These are phyloP conservation scores for Serranochromis macrocephalus DNA, from an alignment of 2,113 vertebrate genomes.

Conservation along the genomic window DNA sequence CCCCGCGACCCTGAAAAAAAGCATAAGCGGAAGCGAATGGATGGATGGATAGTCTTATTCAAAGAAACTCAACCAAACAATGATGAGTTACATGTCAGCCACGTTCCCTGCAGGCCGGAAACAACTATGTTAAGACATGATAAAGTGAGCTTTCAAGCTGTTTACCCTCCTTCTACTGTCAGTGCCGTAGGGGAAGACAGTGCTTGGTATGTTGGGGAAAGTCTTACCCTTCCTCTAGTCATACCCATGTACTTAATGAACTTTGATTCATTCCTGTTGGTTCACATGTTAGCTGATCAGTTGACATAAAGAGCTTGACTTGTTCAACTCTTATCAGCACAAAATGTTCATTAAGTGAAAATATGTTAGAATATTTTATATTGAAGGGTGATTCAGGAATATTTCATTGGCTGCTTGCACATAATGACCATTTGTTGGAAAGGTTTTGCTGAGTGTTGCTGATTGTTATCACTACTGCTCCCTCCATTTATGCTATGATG, in stretches of 20 bases:
- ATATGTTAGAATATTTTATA: not conserved
- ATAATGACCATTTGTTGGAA: not conserved
- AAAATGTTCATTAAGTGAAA: not conserved
- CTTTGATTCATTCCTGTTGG: not conserved
- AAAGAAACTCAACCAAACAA: not conserved
- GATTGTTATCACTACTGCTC: not conserved
- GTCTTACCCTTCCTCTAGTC: conserved; percentile 4
- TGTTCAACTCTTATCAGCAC: not conserved
- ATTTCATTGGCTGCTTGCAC: not conserved
- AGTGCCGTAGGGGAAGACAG: conserved; percentile 21
- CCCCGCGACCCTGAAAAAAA: not conserved
- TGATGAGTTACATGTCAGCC: conserved; percentile 17
- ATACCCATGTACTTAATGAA: not conserved
- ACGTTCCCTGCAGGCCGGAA: conserved; percentile 38
- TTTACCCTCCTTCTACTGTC: conserved; percentile 12
- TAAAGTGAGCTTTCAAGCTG: not conserved
- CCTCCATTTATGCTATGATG: not conserved
- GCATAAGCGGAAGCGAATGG: not conserved
- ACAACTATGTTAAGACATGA: conserved; percentile 23
- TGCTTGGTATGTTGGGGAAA: conserved; percentile 7
- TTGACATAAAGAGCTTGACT: not conserved
- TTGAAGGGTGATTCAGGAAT: not conserved
- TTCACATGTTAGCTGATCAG: not conserved
- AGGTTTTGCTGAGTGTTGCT: not conserved
- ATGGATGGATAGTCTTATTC: not conserved